These are phyloP conservation scores for Poeciliopsis turrubarensis DNA, from an alignment of 2,113 vertebrate species.

Conservation along the genomic window DNA sequence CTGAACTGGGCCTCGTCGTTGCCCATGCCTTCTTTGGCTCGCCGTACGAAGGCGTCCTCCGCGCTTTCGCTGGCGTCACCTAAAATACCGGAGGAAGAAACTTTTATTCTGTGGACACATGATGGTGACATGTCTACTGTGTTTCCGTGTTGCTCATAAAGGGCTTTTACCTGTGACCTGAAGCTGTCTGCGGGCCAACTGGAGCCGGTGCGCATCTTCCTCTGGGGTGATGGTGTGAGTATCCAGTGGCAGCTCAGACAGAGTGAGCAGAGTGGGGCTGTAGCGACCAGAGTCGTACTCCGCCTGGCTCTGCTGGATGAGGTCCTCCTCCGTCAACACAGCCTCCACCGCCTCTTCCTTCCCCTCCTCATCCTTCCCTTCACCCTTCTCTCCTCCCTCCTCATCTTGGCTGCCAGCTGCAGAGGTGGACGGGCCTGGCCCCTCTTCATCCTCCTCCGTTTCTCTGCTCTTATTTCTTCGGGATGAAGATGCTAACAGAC, in stretches of 20 bases:
- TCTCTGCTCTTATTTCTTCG: conserved; percentile 14
- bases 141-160: not conserved
- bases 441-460: conserved; percentile 17
- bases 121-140: not conserved
- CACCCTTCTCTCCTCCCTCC: conserved; percentile 34
- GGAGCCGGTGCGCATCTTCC: conserved; percentile 87
- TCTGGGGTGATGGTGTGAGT: conserved; percentile 87
- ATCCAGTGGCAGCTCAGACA: conserved; percentile 90
- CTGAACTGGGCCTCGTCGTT: conserved; percentile 97
- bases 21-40: conserved; percentile 93
- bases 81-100: conserved; percentile 50
- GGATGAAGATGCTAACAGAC: conserved; percentile 48
- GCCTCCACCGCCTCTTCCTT: conserved; percentile 83
- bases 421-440: conserved; percentile 56
- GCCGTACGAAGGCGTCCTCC: conserved; percentile 93
- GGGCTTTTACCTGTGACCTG: conserved; percentile 88
- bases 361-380: conserved; percentile 42
- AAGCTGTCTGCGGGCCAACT: conserved; percentile 88
- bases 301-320: conserved; percentile 96
- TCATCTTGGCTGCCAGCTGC: conserved; percentile 27
- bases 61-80: conserved; percentile 92
- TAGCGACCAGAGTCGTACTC: conserved; percentile 94
- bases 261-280: conserved; percentile 88
- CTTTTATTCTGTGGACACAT: not conserved
- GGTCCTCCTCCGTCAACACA: conserved; percentile 94